Conservation (phyloP, 1,140 invertebrate genomes). For the Plectrocnemia conspersa region DNA sequence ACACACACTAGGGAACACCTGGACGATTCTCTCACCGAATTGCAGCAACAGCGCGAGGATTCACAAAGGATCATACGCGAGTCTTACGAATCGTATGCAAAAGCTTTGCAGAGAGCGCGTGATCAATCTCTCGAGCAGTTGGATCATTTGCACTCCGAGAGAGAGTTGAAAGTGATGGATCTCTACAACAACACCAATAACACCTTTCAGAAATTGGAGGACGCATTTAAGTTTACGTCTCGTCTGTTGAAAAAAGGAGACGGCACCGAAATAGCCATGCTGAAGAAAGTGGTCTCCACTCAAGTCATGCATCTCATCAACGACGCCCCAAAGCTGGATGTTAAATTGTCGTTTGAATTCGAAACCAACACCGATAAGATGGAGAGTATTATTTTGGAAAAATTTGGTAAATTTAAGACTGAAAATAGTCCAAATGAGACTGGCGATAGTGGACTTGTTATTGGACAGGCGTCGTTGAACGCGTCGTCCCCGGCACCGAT, state of each 20-base stretch:
- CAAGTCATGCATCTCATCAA: constrained; percentile 74
- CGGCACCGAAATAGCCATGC: constrained; percentile 72
- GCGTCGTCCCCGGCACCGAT: constrained; percentile 62
- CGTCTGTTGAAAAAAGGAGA: constrained; percentile 76
- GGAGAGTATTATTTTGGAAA: constrained; percentile 62
- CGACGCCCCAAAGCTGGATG: constrained; percentile 72
- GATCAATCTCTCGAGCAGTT: constrained; percentile 73
- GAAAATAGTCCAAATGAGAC: constrained; percentile 41
- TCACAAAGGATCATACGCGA: constrained; percentile 81
- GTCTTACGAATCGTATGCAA: constrained; percentile 78
- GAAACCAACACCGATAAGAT: constrained; percentile 76
- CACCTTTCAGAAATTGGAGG: constrained; percentile 74
- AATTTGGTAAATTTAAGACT: constrained; percentile 67
- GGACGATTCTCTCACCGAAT: constrained; percentile 73
- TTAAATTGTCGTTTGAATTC: constrained; percentile 75
- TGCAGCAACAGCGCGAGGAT: constrained; percentile 79
- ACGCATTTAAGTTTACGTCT: constrained; percentile 77
- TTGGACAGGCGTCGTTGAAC: constrained; percentile 43
- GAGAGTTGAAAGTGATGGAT: constrained; percentile 85
- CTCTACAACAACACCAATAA: constrained; percentile 75
- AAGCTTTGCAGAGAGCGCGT: constrained; percentile 70
- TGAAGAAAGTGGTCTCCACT: constrained; percentile 69
- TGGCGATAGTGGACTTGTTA: constrained; percentile 20
- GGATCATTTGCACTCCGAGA: constrained; percentile 72
- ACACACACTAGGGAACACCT: constrained; percentile 67